Percentiles rank a stretch among this genome's conserved stretches.
Evolutionary conservation across 2,113 vertebrate genomes (phyloP).

Genomic region (Mormyrus iriodes): DNA sequence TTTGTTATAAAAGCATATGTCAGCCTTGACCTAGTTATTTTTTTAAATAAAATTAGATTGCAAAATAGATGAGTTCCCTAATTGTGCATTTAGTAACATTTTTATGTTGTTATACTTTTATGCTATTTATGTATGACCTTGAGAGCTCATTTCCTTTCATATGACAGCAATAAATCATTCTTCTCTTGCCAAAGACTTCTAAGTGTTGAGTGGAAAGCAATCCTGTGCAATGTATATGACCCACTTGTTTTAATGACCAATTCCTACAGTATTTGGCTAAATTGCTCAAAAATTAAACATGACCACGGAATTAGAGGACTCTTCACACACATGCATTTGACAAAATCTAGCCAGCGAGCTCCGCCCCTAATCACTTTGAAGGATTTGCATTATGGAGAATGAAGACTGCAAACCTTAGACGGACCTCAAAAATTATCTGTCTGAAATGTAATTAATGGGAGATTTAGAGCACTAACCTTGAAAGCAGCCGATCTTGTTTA

Average conservation of each 20-base stretch:
- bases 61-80: not conserved
- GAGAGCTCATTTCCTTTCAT: not conserved
- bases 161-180: not conserved
- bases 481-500: not conserved
- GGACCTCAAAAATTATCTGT: not conserved
- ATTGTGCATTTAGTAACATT: not conserved
- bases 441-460: not conserved
- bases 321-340: not conserved
- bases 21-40: not conserved
- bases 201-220: not conserved
- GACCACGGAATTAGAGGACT: not conserved
- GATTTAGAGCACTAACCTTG: not conserved
- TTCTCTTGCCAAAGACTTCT: not conserved
- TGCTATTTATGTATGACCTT: not conserved
- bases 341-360: not conserved
- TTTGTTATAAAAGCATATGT: not conserved
- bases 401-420: not conserved
- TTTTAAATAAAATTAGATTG: not conserved
- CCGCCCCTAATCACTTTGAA: not conserved
- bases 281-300: not conserved
- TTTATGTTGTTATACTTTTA: not conserved
- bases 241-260: not conserved
- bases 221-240: not conserved
- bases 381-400: not conserved
- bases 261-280: not conserved